A percentile compares a stretch with the other conserved stretches of the same genome.
phyloP scores from a whole-genome alignment of 1,140 invertebrate species.

The Pogonomyrmex californicus region DNA sequence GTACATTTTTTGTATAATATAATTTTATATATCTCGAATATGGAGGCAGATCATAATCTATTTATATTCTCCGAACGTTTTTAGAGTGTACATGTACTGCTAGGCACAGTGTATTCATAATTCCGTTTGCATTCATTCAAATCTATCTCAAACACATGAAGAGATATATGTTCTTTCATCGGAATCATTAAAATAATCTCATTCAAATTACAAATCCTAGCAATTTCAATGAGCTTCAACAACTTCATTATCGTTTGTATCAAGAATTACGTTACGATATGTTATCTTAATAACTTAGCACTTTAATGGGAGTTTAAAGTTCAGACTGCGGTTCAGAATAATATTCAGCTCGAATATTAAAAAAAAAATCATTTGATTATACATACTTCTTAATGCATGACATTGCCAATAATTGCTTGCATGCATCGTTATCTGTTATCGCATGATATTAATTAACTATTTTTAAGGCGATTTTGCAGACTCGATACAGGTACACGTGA shows the following conservation, averaged over 20 bases:
- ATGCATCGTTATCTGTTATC: not conserved
- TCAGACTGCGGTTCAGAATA: not conserved
- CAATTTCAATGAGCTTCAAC: not conserved
- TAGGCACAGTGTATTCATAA: not conserved
- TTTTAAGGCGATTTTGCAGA: not conserved
- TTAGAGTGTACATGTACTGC: no score
- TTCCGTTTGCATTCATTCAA: not conserved
- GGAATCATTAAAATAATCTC: not conserved
- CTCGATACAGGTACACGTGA: not conserved
- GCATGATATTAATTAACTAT: not conserved
- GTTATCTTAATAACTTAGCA: not conserved
- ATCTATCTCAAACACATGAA: not conserved
- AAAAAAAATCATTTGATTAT: not conserved
- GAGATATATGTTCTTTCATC: not conserved
- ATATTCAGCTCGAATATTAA: slow-evolving; percentile 4
- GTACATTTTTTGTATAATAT: no score
- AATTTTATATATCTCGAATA: no score
- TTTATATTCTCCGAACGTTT: no score
- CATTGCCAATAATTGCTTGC: no score
- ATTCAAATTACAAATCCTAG: not conserved
- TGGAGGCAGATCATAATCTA: no score
- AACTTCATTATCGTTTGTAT: not conserved
- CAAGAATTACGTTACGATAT: not conserved
- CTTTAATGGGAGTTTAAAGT: not conserved
- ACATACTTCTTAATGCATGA: not conserved